phyloP scores from a whole-genome alignment of 2,113 vertebrate genomes.

The Microcebus griseorufus region DNA sequence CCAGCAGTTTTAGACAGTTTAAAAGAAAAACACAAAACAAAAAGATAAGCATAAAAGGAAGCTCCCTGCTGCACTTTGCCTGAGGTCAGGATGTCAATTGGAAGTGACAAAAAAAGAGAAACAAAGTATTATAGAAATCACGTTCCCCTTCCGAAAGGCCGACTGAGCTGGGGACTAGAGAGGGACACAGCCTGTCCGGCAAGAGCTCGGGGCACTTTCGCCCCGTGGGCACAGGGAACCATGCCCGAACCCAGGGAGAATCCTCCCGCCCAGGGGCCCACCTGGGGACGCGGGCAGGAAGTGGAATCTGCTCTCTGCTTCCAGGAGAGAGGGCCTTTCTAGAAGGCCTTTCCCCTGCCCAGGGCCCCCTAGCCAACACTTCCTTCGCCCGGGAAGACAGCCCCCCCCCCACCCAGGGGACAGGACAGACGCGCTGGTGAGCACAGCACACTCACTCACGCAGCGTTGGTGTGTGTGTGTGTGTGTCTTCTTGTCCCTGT shows the following conservation, averaged over 20 bases:
- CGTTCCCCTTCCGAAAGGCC: neutral
- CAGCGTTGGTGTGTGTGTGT: neutral
- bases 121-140: neutral
- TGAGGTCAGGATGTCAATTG: neutral
- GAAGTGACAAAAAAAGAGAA: neutral
- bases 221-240: neutral
- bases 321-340: neutral
- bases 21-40: conserved; percentile 11
- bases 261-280: neutral
- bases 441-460: neutral
- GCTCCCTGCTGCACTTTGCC: neutral
- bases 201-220: neutral
- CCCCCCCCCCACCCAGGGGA: neutral
- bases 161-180: too few species aligned
- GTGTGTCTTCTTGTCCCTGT: neutral
- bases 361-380: neutral
- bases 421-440: neutral
- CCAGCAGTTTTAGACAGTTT: neutral
- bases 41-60: conserved; percentile 16
- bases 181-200: accelerated
- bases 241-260: neutral
- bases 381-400: neutral
- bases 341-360: neutral
- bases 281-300: accelerated
- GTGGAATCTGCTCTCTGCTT: neutral